Evolutionary conservation across 2,888 invertebrate genomes (phyloP).

Genomic region (Gandaritis pyraliata): DNA sequence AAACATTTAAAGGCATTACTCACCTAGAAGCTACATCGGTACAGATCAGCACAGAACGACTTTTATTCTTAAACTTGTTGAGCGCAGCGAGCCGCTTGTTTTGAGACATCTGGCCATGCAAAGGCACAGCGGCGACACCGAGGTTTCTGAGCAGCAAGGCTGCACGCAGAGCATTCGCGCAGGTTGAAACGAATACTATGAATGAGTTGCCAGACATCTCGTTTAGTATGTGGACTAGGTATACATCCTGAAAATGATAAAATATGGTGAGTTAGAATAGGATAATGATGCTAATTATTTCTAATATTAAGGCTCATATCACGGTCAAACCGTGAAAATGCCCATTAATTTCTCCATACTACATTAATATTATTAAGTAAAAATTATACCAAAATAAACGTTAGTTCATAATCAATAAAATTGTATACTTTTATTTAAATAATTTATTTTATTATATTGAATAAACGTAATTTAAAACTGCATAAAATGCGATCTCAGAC

Average conservation of each 20-base stretch:
- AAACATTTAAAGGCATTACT: too few relatives aligned
- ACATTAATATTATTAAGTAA: too few relatives aligned
- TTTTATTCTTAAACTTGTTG: conserved; percentile 98
- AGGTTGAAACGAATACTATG: conserved; percentile 98
- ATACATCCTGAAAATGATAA: conserved; percentile 89
- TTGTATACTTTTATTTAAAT: too few relatives aligned
- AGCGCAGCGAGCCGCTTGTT: conserved; percentile 97
- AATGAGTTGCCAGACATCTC: conserved; percentile 97
- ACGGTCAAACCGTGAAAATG: too few relatives aligned
- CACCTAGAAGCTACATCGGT: conserved; percentile 99
- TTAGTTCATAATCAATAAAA: too few relatives aligned
- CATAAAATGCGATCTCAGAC: too few relatives aligned
- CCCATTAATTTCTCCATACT: too few relatives aligned
- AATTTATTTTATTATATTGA: too few relatives aligned
- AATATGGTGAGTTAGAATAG: neutral
- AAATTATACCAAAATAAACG: too few relatives aligned
- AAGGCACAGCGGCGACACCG: conserved; percentile 96
- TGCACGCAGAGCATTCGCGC: conserved; percentile 94
- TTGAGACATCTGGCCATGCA: conserved; percentile 99
- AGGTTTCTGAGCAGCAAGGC: conserved; percentile 95
- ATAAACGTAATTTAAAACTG: too few relatives aligned
- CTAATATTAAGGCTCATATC: too few relatives aligned
- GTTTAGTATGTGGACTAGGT: conserved; percentile 97
- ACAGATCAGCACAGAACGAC: conserved; percentile 96
- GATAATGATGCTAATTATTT: too few relatives aligned